Evolutionary conservation across 1,140 invertebrate genomes (phyloP), one percentile per base, ranked within the genome.

Genomic region (Caerostris darwini): DNA sequence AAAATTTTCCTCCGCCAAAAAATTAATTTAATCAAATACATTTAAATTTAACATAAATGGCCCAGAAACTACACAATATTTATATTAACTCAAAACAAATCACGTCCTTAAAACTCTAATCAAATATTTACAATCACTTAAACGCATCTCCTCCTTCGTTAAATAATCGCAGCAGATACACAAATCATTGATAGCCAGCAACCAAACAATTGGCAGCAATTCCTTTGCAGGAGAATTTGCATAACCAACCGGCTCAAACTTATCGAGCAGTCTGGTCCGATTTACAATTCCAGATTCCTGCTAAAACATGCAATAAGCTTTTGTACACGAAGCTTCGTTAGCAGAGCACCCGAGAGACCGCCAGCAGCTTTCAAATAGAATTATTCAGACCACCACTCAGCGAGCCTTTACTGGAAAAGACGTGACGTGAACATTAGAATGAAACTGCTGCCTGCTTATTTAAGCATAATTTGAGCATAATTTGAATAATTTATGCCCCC

Each of bases 401-500:
- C 14, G 8, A 77, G 5, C 10, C 54, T 57, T 56, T 57, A 17
- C 82, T 83, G 53, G 17, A 57, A 56, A 17, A 56, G 10, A 83
- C 82, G 82, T 83, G 82, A 83, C 34, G 54, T 57, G 82, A 83
- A 57, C 56, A 83, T 83, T 83, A 83, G 82, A 83, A 83, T 56
- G 82, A 83, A 83, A 83, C 82, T 10, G 56, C 82, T 34, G 34
- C 34, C 34, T 34, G 53, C 56, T 83, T 83, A 83, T 83, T 83
- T 58, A 83, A 57, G 82, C 82, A 83, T 83, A 83, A 83, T 83
- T 57, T 83, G 82, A 83, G 82, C 14, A 14, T 83, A 83, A 83
- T 83, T 83, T 83, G 82, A 83, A 83, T 83, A 83, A 83, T 83
- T 34, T 83, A 83, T 83, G 54, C 56, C 14, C n/a, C n/a, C n/a